phyloP scores from a whole-genome alignment of 2,113 vertebrate species.

The Tretioscincus oriximinensis region DNA sequence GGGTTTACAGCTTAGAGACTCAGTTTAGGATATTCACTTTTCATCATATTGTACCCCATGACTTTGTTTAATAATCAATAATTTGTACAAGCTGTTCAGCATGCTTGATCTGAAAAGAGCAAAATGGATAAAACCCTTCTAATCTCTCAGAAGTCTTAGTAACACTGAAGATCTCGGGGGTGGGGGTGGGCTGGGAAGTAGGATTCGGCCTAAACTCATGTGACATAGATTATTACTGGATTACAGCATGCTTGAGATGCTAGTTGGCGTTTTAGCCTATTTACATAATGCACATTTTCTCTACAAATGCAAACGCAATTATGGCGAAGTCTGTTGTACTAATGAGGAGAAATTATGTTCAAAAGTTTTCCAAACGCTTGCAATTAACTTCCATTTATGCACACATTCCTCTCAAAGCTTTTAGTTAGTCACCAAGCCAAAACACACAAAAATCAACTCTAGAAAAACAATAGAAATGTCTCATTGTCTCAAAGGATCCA shows the following conservation, averaged over 20 bases:
- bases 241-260: slow-evolving; percentile 50
- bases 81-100: neutral
- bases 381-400: slow-evolving; percentile 52
- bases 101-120: neutral
- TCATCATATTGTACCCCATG: neutral
- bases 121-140: fast-evolving
- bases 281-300: slow-evolving; percentile 56
- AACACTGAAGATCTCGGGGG: slow-evolving; percentile 37
- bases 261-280: slow-evolving; percentile 54
- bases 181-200: slow-evolving; percentile 55
- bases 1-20: neutral
- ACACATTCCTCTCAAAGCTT: slow-evolving; percentile 46
- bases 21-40: neutral
- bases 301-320: slow-evolving; percentile 49
- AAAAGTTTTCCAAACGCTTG: slow-evolving; percentile 46
- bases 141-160: slow-evolving; percentile 31
- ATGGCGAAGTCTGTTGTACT: slow-evolving; percentile 35
- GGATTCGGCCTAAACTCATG: slow-evolving; percentile 46
- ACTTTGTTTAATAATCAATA: neutral
- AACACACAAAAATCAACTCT: slow-evolving; percentile 15
- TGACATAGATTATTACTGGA: slow-evolving; percentile 54
- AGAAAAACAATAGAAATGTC: slow-evolving; percentile 36
- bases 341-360: slow-evolving; percentile 45
- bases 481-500: slow-evolving; percentile 33
- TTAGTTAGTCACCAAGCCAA: slow-evolving; percentile 35